These are phyloP conservation scores for Leucania comma DNA, from an alignment of 2,888 invertebrate species.

Conservation along the genomic window DNA sequence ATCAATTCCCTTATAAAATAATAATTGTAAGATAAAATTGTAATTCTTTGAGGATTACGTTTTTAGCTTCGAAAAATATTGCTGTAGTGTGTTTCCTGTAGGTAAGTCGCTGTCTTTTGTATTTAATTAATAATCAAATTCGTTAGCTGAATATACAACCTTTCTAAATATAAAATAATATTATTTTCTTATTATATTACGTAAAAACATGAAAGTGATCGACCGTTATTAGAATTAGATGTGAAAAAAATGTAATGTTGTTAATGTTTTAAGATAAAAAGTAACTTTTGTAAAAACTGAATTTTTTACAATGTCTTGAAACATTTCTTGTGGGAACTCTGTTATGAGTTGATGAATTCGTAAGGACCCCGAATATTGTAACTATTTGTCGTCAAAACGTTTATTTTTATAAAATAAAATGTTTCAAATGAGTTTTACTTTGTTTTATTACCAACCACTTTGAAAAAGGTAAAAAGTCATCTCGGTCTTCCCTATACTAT, in stretches of 20 bases:
- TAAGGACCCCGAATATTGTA: conserved; percentile 90
- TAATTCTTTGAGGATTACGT: conserved; percentile 48
- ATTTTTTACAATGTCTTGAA: conserved; percentile 93
- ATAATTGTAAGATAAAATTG: conserved; percentile 34
- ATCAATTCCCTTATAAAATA: conserved; percentile 34
- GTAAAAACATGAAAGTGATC: conserved; percentile 84
- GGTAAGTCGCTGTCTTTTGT: conserved; percentile 38
- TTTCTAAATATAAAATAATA: conserved; percentile 65
- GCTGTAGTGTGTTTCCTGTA: conserved; percentile 56
- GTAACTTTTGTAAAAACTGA: conserved; percentile 93
- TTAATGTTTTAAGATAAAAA: conserved; percentile 92
- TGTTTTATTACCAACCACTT: conserved; percentile 46
- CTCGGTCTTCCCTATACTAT: too few relatives aligned
- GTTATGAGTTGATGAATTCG: conserved; percentile 84
- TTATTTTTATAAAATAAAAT: conserved; percentile 91
- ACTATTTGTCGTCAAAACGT: conserved; percentile 91
- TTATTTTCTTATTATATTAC: conserved; percentile 86
- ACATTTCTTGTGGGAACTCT: conserved; percentile 90
- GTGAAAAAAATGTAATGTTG: conserved; percentile 90
- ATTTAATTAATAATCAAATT: conserved; percentile 46
- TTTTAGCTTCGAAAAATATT: conserved; percentile 29
- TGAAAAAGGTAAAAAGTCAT: too few relatives aligned
- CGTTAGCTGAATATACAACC: conserved; percentile 42
- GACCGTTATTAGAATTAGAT: conserved; percentile 90
- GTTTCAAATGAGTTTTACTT: conserved; percentile 80